phyloP scores from a whole-genome alignment of 2,113 vertebrate genomes.

The Alectura lathami region DNA sequence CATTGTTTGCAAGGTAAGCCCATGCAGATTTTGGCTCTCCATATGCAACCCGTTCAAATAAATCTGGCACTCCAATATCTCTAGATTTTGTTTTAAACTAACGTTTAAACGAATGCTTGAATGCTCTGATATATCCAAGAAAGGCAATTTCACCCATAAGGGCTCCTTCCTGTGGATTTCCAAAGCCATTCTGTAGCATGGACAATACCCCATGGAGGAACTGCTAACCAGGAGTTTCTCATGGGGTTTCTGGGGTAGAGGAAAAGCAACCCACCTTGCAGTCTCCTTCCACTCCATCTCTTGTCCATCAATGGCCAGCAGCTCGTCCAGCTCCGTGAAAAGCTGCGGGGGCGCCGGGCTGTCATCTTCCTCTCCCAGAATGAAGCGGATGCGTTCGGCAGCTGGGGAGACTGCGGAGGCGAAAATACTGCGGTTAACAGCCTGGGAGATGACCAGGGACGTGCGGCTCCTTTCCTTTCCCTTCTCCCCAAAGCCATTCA shows the following conservation, averaged over 20 bases:
- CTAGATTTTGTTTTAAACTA: background rate
- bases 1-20: background rate
- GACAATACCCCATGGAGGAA: rapidly evolving
- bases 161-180: background rate
- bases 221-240: rapidly evolving
- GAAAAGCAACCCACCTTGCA: conserved; percentile 84
- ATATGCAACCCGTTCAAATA: background rate
- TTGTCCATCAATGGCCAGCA: conserved; percentile 92
- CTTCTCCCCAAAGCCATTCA: conserved; percentile 73
- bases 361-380: conserved; percentile 96
- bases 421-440: conserved; percentile 90
- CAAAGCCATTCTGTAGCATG: rapidly evolving
- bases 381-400: conserved; percentile 95
- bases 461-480: conserved; percentile 59
- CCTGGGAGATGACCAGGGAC: conserved; percentile 69
- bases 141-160: rapidly evolving
- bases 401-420: conserved; percentile 93
- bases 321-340: conserved; percentile 97
- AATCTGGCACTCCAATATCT: too few relatives aligned
- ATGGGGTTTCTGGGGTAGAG: rapidly evolving
- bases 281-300: conserved; percentile 99
- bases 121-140: background rate
- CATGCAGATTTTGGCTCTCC: rapidly evolving
- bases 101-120: background rate
- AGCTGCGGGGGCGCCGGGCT: conserved; percentile 92